These are phyloP conservation scores for Drosophila macrospina DNA, from an alignment of 2,888 invertebrate species.

Conservation along the genomic window DNA sequence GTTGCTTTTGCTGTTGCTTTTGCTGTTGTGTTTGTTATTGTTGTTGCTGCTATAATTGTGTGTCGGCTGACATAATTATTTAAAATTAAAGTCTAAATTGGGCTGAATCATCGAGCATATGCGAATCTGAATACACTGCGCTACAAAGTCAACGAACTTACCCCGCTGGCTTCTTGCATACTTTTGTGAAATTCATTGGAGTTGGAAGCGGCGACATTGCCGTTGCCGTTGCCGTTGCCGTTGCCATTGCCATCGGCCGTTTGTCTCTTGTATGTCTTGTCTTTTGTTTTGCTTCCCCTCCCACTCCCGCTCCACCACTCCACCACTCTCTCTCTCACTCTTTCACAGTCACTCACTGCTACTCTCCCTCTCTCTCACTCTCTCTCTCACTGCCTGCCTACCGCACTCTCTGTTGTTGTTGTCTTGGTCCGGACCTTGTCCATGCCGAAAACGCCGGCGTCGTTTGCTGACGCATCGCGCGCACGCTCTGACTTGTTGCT, in stretches of 20 bases:
- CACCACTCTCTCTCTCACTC: neutral
- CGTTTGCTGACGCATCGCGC: conserved; percentile 65
- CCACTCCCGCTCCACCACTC: neutral
- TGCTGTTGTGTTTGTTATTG: neutral
- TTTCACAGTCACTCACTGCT: no score
- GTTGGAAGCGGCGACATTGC: neutral
- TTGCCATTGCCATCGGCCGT: conserved; percentile 38
- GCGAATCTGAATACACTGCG: conserved; percentile 48
- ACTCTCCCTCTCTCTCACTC: neutral
- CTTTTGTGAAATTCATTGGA: conserved; percentile 68
- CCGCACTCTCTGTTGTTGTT: conserved; percentile 1
- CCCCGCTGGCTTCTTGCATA: conserved; percentile 51
- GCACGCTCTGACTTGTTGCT: conserved; percentile 49
- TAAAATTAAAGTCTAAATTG: conserved; percentile 64
- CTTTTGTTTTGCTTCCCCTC: conserved; percentile 12
- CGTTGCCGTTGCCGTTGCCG: conserved; percentile 16
- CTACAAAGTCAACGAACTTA: conserved; percentile 75
- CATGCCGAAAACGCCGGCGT: conserved; percentile 45
- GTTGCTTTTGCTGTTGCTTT: conserved; percentile 15
- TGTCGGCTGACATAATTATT: conserved; percentile 73
- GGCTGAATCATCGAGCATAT: conserved; percentile 67
- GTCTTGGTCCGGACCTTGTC: conserved; percentile 58
- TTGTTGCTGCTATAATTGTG: conserved; percentile 12
- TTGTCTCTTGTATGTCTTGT: conserved; percentile 33
- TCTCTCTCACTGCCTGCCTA: neutral